Evolutionary conservation across 2,113 vertebrate genomes (phyloP), one percentile per base, ranked within the genome.

Genomic region (Pachycephala philippinensis): DNA sequence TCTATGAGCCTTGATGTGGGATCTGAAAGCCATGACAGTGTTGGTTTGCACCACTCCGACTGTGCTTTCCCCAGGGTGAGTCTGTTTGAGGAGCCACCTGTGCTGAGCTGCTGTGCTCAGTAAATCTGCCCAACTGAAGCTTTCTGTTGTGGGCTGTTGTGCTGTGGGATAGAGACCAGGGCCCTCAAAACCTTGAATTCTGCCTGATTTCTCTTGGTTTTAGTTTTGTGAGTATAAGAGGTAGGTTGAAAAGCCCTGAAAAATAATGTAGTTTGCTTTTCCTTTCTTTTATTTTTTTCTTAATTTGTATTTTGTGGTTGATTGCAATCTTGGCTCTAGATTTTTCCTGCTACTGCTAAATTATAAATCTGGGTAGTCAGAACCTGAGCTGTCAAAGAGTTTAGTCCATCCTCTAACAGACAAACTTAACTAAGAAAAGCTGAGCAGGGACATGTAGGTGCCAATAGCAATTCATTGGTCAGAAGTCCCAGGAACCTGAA

Each of bases 81-180:
- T 35, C 39, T 93, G 44, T 78, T 66, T 81, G 68, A 68, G 42
- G 74, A 74, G 44, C n/a, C 95, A 94, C 87, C 95, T 96, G 95
- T 53, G 90, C 90, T 42, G 61, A 79, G 70, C 49, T 85, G 65
- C 75, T 83, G 63, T 33, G 60, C 40, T 66, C 2, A 2, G 68
- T 61, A 8, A 18, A 27, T 26, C 72, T 78, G 60, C 76, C 79
- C 93, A 95, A n/a, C 86, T 84, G 93, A 86, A 92, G 63, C 50
- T 54, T 74, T 84, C 39, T 93, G 49, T 56, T 91, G 72, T 88
- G 89, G 72, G 56, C 50, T 49, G 28, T 24, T 84, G 61, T 60
- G 70, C 65, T 60, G 56, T 76, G 70, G 57, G 52, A 28, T 89
- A 39, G 28, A 57, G 85, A 85, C 47, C 92, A 91, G 60, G 6